A percentile compares a stretch with the other conserved stretches of the same genome.
Evolutionary conservation across 1,140 invertebrate species (phyloP).

Genomic region (Thaumetopoea pityocampa): DNA sequence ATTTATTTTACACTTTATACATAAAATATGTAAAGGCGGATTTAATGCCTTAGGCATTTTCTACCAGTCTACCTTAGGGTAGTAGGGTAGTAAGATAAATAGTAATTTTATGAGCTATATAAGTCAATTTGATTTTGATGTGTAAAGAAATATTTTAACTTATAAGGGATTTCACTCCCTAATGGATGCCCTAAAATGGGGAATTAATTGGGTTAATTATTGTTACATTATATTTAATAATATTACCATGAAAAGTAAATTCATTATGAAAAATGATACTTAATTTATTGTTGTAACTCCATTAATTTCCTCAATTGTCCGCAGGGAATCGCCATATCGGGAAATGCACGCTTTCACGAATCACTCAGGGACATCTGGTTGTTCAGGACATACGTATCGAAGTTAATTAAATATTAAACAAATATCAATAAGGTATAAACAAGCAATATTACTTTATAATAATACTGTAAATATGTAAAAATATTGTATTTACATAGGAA

Average conservation of each 20-base stretch:
- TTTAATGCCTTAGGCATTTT: too few species aligned
- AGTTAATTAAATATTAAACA: constrained; percentile 53
- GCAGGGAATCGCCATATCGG: constrained; percentile 60
- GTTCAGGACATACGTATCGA: constrained; percentile 60
- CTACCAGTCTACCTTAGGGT: too few species aligned
- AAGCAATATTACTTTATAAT: constrained; percentile 65
- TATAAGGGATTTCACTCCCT: too few species aligned
- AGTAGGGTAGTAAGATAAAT: too few species aligned
- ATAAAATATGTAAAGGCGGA: too few species aligned
- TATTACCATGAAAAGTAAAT: too few species aligned
- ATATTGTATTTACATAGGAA: constrained; percentile 33
- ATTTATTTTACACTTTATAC: too few species aligned
- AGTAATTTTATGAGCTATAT: too few species aligned
- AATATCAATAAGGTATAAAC: constrained; percentile 65
- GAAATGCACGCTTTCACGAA: constrained; percentile 59
- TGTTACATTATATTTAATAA: neutral
- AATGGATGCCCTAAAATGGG: too few species aligned
- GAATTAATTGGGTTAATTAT: too few species aligned
- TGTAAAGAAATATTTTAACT: too few species aligned
- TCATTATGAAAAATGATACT: neutral
- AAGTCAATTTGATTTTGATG: too few species aligned
- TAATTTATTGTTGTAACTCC: neutral
- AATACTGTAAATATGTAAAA: constrained; percentile 48
- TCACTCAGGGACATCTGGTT: constrained; percentile 63
- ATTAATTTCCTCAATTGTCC: constrained; percentile 20